phyloP scores from a whole-genome alignment of 2,888 invertebrate species.

The Bugulina stolonifera region DNA sequence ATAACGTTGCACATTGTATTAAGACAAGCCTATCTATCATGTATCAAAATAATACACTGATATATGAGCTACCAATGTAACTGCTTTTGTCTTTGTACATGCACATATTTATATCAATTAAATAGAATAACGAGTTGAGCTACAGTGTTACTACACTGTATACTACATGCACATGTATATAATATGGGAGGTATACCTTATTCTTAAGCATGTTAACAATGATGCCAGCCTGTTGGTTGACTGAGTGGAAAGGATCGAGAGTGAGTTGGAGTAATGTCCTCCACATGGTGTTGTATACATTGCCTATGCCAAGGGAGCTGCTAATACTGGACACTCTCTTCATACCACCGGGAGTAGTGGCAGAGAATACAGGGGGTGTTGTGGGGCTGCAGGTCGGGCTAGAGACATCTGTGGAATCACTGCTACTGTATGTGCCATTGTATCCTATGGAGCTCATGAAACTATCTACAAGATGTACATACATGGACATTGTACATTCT shows the following conservation, averaged over 20 bases:
- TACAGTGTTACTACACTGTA: no score
- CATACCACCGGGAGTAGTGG: not conserved
- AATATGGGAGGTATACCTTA: no score
- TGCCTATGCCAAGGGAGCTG: conserved; percentile 53
- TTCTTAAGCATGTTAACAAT: conserved; percentile 68
- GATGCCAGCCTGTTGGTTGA: conserved; percentile 69
- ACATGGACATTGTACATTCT: no score
- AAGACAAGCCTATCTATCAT: no score
- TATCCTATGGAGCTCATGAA: not conserved
- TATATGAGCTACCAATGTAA: no score
- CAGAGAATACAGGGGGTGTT: not conserved
- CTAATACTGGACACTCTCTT: conserved; percentile 5
- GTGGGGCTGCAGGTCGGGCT: not conserved
- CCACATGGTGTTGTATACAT: conserved; percentile 82
- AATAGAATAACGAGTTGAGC: no score
- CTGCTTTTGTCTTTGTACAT: no score
- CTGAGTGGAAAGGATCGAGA: conserved; percentile 80
- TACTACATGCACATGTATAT: no score
- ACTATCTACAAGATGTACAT: no score
- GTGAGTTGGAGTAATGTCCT: conserved; percentile 69
- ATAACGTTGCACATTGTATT: no score
- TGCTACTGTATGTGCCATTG: conserved; percentile 5
- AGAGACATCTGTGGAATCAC: not conserved
- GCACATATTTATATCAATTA: no score
- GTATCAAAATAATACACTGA: no score